Evolutionary conservation across 2,888 invertebrate genomes (phyloP), one percentile per base, ranked within the genome.

Genomic region (Pachycephus smyrnensis): DNA sequence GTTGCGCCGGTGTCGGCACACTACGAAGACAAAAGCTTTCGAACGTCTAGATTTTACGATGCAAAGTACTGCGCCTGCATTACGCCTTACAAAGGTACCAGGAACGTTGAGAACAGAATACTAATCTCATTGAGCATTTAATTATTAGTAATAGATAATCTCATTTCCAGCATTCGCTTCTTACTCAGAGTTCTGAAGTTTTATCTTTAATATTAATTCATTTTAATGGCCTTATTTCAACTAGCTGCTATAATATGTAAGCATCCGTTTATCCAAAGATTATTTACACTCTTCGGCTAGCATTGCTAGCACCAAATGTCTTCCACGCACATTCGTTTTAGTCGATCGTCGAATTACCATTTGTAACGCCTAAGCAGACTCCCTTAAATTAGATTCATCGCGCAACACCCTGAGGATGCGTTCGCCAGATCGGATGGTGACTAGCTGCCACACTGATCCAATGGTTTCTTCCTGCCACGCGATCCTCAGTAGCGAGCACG

Each of bases 361-460:
- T 68, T 75, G 36, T 35, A 40, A 76, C 31, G 35, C 23, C 75
- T 37, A 76, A 78, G 55, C 36, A 78, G 75, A 76, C 73, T 78
- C 68, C 36, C 78, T 78, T 73, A 69, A 32, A 75, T 76, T 79
- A 89, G 88, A 85, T 83, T 84, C 88, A 4, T 85, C 89, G 12
- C 86, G 90, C 74, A 90, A 82, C 80, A 87, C 89, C 12, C 83
- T 88, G 81, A 86, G 89, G 82, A 82, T 88, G 80, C 93, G 93
- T 68, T 96, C 96, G 0, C 96, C 96, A 0, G 96, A 96, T 90
- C 94, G 95, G 12, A 95, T 96, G 92, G 92, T 94, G 1, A 94
- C 94, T 15, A 96, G 96, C 89, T 96, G 94, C 92, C 96, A 96
- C 89, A 91, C 93, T 4, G 90, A 90, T 73, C 80, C 90, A 12